phyloP scores from a whole-genome alignment of 2,113 vertebrate genomes.

The Campylorhamphus procurvoides region DNA sequence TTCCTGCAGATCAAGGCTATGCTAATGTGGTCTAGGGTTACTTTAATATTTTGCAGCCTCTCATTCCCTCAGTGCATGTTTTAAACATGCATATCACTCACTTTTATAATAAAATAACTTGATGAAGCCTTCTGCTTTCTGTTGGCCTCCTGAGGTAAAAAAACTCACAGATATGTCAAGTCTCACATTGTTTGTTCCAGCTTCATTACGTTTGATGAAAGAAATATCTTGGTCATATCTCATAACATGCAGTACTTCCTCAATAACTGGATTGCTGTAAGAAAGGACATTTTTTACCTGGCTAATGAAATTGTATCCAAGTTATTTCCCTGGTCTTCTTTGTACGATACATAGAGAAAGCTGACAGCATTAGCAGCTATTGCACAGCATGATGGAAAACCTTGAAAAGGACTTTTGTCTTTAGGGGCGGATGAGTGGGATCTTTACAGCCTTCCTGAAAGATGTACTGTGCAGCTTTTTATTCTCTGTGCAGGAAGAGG shows the following conservation, averaged over 20 bases:
- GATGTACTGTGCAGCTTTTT: not conserved
- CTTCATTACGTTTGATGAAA: constrained; percentile 10
- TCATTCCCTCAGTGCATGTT: not conserved
- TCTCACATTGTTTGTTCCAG: not conserved
- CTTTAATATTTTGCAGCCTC: constrained; percentile 43
- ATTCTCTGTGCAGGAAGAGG: not conserved
- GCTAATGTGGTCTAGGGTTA: constrained; percentile 10
- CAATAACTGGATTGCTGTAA: not conserved
- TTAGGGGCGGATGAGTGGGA: not conserved
- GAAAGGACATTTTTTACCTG: not conserved
- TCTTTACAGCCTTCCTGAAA: not conserved
- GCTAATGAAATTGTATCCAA: not conserved
- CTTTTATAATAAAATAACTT: constrained; percentile 2
- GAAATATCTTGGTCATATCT: not conserved
- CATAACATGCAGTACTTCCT: not conserved
- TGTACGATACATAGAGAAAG: not conserved
- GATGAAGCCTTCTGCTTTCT: constrained; percentile 12
- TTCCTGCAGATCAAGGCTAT: constrained; percentile 52
- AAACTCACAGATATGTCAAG: not conserved
- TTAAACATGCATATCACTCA: not conserved
- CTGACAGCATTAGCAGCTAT: not conserved
- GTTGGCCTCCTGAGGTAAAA: constrained; percentile 16
- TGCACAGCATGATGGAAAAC: not conserved
- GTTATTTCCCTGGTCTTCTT: not conserved
- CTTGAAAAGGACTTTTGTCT: not conserved